Percentiles rank a stretch among this genome's conserved stretches.
These are phyloP conservation scores for Papilio demoleus DNA, from an alignment of 2,888 invertebrate species.

Conservation along the genomic window DNA sequence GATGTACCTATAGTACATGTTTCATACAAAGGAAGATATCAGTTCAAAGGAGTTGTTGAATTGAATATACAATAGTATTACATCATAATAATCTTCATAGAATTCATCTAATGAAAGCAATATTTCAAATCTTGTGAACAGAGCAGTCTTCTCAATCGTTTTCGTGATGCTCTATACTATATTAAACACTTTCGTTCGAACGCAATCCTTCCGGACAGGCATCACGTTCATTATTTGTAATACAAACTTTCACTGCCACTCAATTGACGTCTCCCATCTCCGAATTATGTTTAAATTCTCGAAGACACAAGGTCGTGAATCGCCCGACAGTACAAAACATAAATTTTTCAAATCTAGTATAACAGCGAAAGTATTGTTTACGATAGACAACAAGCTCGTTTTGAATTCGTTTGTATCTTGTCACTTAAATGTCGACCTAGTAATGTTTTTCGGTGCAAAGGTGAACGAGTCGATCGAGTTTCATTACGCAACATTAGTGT, in stretches of 20 bases:
- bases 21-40: not conserved
- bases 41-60: not conserved
- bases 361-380: constrained; percentile 65
- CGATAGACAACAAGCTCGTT: constrained; percentile 41
- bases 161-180: constrained; percentile 9
- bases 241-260: constrained; percentile 70
- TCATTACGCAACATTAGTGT: constrained; percentile 30
- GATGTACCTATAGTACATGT: too few species aligned
- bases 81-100: not conserved
- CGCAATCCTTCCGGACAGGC: constrained; percentile 49
- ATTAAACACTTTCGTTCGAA: constrained; percentile 35
- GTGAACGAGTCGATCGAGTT: constrained; percentile 19
- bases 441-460: constrained; percentile 58
- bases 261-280: constrained; percentile 59
- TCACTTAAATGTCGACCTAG: constrained; percentile 49
- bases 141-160: not conserved
- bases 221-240: constrained; percentile 58
- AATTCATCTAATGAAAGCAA: not conserved
- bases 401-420: constrained; percentile 38
- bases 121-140: not conserved
- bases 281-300: constrained; percentile 38
- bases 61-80: not conserved
- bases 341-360: constrained; percentile 46
- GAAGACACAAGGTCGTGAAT: constrained; percentile 33
- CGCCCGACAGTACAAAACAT: constrained; percentile 27